Base-by-base conservation (phyloP, 2,888 invertebrate species). In the Machimus atricapillus region DNA sequence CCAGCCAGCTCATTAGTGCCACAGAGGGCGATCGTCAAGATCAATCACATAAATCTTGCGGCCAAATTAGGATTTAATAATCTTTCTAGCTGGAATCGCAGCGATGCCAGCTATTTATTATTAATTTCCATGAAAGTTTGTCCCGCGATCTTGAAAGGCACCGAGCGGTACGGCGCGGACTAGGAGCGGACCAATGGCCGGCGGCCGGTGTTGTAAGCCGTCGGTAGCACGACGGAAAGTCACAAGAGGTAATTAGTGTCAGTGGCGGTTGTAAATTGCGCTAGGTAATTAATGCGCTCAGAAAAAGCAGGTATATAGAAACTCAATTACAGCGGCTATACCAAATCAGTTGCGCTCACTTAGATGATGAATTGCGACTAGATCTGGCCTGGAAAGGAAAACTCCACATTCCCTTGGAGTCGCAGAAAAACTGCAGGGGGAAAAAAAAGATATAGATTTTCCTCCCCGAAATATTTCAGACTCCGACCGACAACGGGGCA, bases 291-390 rank as follows among this genome's bases (percentile, higher is more conserved):
- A 43, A 43, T 78, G 46, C 78, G 23, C 19, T 4, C 40, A 43
- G 78, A 78, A 43, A 78, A 43, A 43, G 31, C 9, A n/a, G 19
- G 14, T 43, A 40, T 43, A 40, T 40, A 43, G 78, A 78, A 78
- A 78, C 43, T 78, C 37, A 78, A 78, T 78, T 78, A 76, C 76
- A 76, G 43, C n/a, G 14, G n/a, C 23, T 78, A 46, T 78, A 46
- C 78, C 46, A 40, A 78, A 78, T 78, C 78, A 27, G 27, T 27
- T 40, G 78, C 43, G 43, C 37, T 78, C 23, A 19, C 43, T 19
- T 78, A 23, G 27, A 78, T 78, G 78, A 78, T 78, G 78, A 78
- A 78, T 78, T 78, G 43, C 78, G 43, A 78, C 78, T 19, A 78
- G 78, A 78, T 43, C 40, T 78, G 43, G 19, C 27, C 78, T n/a